Evolutionary conservation across 2,888 invertebrate species (phyloP).

Genomic region (Trichopoda pennipes): DNA sequence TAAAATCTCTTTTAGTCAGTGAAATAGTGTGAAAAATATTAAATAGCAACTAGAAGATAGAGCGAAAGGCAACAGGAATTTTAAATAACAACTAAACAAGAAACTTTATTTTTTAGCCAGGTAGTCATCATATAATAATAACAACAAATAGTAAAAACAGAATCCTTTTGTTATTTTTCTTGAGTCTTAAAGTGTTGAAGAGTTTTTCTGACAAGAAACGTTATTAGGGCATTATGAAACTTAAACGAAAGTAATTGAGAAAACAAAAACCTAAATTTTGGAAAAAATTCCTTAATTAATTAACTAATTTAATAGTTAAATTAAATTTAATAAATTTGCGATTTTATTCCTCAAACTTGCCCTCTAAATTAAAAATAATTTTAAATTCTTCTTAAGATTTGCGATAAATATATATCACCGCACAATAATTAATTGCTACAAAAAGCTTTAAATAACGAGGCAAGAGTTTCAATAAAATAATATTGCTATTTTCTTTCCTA

Average conservation of each 20-base stretch:
- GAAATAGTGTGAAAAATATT: constrained; percentile 68
- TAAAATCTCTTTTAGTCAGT: constrained; percentile 64
- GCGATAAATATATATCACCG: too few species aligned
- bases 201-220: not conserved
- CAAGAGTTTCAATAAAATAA: too few species aligned
- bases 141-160: constrained; percentile 36
- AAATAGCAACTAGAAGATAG: constrained; percentile 37
- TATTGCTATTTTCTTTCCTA: too few species aligned
- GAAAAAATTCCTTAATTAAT: too few species aligned
- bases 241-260: too few species aligned
- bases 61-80: constrained; percentile 10
- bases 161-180: not conserved
- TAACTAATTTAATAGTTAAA: too few species aligned
- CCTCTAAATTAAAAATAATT: too few species aligned
- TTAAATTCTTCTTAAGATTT: too few species aligned
- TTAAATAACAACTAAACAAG: not conserved
- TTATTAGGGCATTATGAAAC: not conserved
- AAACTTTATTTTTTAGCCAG: constrained; percentile 45
- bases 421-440: too few species aligned
- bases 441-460: too few species aligned
- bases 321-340: too few species aligned
- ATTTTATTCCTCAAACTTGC: too few species aligned
- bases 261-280: not conserved
- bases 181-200: not conserved
- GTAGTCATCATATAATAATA: constrained; percentile 59